Evolutionary conservation across 1,140 invertebrate species (phyloP).

Genomic region (Adoxophyes honmai): DNA sequence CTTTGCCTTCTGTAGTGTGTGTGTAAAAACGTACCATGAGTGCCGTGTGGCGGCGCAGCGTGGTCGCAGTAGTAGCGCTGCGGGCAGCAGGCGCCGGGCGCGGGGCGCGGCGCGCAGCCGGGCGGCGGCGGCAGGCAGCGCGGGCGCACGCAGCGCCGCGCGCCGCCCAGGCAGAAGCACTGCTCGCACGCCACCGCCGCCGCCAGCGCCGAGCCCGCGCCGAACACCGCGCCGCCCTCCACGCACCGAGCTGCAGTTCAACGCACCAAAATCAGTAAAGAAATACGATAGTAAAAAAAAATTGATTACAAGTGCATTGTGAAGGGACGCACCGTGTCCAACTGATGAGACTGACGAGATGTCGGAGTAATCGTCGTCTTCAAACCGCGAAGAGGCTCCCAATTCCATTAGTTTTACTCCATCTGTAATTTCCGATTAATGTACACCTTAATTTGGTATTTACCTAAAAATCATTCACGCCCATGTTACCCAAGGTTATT

Average conservation of each 20-base stretch:
- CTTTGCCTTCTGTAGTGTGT: too few species aligned
- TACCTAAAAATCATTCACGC: too few species aligned
- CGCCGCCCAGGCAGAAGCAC: conserved; percentile 90
- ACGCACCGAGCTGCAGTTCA: conserved; percentile 83
- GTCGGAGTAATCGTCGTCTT: conserved; percentile 30
- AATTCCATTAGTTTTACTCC: conserved; percentile 38
- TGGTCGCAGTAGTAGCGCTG: conserved; percentile 88
- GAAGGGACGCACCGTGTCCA: conserved; percentile 49
- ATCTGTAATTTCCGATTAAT: conserved; percentile 41
- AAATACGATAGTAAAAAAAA: too few species aligned
- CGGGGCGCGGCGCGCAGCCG: conserved; percentile 84
- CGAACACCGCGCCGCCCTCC: conserved; percentile 86
- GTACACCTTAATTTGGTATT: too few species aligned
- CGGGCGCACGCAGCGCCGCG: conserved; percentile 87
- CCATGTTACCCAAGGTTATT: too few species aligned
- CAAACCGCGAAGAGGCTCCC: conserved; percentile 28
- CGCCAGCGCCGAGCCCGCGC: conserved; percentile 90
- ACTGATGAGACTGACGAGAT: conserved; percentile 30
- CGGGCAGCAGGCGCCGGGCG: conserved; percentile 88
- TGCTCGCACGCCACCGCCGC: conserved; percentile 88
- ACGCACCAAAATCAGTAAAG: too few species aligned
- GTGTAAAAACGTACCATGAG: conserved; percentile 40
- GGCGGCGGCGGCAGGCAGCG: conserved; percentile 87
- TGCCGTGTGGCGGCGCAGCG: conserved; percentile 44
- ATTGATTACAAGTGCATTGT: too few species aligned